A percentile compares a stretch with the other conserved stretches of the same genome.
phyloP scores from a whole-genome alignment of 2,888 invertebrate species.

The Autographa pulchrina region DNA sequence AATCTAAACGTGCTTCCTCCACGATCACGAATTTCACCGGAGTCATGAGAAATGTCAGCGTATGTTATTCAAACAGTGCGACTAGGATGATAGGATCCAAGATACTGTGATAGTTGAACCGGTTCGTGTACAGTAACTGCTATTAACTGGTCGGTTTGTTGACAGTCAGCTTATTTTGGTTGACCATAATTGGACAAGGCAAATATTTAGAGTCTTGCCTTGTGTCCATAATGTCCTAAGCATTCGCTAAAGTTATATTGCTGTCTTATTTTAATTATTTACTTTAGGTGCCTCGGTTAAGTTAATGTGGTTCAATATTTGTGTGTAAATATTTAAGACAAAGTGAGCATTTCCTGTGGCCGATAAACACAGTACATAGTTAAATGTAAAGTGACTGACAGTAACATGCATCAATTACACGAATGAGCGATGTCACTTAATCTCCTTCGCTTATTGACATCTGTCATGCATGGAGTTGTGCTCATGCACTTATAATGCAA shows the following conservation, averaged over 20 bases:
- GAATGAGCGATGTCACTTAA: slow-evolving; percentile 45
- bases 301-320: slow-evolving; percentile 11
- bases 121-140: slow-evolving; percentile 67
- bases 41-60: slow-evolving; percentile 82
- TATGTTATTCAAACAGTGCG: slow-evolving; percentile 63
- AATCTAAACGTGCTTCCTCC: slow-evolving; percentile 75
- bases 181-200: slow-evolving; percentile 72
- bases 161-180: slow-evolving; percentile 72
- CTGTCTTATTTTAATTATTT: slow-evolving; percentile 49
- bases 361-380: background rate
- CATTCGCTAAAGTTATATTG: slow-evolving; percentile 72
- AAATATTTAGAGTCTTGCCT: slow-evolving; percentile 75
- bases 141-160: slow-evolving; percentile 67
- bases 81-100: slow-evolving; percentile 61
- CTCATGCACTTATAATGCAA: slow-evolving; percentile 37
- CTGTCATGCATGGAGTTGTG: slow-evolving; percentile 27
- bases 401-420: slow-evolving; percentile 35
- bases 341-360: background rate
- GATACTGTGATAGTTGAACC: slow-evolving; percentile 71
- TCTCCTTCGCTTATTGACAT: slow-evolving; percentile 43
- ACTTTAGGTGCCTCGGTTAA: slow-evolving; percentile 14
- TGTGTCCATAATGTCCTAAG: slow-evolving; percentile 70
- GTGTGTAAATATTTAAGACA: slow-evolving; percentile 13
- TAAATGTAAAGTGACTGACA: background rate
- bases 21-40: slow-evolving; percentile 79